phyloP scores from a whole-genome alignment of 2,888 invertebrate genomes.

The Aleiodes testaceus region DNA sequence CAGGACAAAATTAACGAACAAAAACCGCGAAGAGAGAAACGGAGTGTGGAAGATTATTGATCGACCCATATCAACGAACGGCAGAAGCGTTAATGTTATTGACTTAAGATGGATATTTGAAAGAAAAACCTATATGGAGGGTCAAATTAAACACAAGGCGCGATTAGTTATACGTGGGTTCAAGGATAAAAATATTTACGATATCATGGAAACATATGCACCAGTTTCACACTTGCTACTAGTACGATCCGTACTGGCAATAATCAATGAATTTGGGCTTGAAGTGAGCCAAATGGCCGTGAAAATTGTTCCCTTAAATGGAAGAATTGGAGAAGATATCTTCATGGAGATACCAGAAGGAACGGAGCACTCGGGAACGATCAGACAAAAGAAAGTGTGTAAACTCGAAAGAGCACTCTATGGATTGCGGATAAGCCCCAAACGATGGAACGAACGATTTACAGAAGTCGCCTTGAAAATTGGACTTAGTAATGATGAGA shows the following conservation, averaged over 20 bases:
- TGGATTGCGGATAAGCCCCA: neutral
- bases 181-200: too few species aligned
- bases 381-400: neutral
- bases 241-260: constrained; percentile 43
- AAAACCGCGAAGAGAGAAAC: too few species aligned
- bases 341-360: constrained; percentile 46
- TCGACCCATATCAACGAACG: too few species aligned
- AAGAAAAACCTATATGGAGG: neutral
- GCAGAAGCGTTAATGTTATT: too few species aligned
- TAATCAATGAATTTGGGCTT: constrained; percentile 43
- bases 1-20: too few species aligned
- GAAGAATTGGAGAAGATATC: constrained; percentile 44
- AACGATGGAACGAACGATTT: neutral
- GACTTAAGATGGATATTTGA: neutral
- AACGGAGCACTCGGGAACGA: neutral
- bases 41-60: neutral
- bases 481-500: neutral
- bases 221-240: constrained; percentile 46
- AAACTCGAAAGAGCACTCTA: neutral
- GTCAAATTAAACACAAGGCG: neutral
- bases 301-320: constrained; percentile 52
- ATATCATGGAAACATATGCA: constrained; percentile 33
- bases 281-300: constrained; percentile 51
- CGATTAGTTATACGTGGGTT: constrained; percentile 38
- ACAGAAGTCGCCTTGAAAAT: neutral